A percentile compares a stretch with the other conserved stretches of the same genome.
These are phyloP conservation scores for Athrips mouffetella DNA, from an alignment of 2,888 invertebrate species.

Conservation along the genomic window DNA sequence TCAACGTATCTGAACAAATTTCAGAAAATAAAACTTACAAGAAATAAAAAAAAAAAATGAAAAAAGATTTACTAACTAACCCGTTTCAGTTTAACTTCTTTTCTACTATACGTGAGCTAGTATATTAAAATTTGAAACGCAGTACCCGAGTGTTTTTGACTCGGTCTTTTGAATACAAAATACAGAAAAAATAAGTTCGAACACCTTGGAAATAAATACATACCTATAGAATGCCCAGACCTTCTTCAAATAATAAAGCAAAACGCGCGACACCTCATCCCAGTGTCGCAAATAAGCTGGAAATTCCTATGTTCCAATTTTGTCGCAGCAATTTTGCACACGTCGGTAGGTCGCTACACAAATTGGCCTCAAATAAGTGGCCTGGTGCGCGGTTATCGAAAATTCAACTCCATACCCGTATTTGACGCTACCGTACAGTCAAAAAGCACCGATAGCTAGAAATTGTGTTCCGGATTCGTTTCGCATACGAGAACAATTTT, in stretches of 20 bases:
- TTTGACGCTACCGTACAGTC: conserved; percentile 11
- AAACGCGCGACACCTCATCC: conserved; percentile 8
- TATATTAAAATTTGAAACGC: too few relatives aligned
- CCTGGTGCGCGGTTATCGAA: conserved; percentile 49
- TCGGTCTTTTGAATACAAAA: too few relatives aligned
- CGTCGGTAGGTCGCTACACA: conserved; percentile 54
- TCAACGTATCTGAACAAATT: too few relatives aligned
- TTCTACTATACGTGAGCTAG: too few relatives aligned
- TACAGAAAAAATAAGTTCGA: too few relatives aligned
- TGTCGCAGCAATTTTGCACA: conserved; percentile 40
- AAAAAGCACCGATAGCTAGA: not conserved
- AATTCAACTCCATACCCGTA: conserved; percentile 35
- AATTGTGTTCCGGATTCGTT: not conserved
- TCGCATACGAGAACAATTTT: not conserved
- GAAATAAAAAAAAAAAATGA: too few relatives aligned
- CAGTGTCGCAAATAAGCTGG: conserved; percentile 24
- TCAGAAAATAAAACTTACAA: too few relatives aligned
- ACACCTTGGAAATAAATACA: too few relatives aligned
- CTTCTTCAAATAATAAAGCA: not conserved
- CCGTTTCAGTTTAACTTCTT: too few relatives aligned
- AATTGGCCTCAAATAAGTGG: conserved; percentile 58
- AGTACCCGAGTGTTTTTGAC: too few relatives aligned
- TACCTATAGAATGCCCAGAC: too few relatives aligned
- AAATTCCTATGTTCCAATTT: conserved; percentile 47
- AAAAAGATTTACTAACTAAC: too few relatives aligned